Conservation (phyloP, 2,888 invertebrate species). For the Sesia apiformis region DNA sequence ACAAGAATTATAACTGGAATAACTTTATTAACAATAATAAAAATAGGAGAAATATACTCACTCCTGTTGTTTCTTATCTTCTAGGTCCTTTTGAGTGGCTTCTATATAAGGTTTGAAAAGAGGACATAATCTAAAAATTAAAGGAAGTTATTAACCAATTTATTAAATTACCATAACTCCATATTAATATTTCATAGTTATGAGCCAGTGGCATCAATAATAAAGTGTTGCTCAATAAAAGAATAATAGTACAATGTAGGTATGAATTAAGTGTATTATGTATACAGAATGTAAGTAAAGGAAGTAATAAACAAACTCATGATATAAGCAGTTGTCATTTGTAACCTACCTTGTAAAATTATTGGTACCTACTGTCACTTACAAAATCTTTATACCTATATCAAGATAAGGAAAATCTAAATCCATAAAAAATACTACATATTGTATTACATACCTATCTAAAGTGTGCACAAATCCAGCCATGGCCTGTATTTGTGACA, state of each 20-base stretch:
- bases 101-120: slow-evolving; percentile 92
- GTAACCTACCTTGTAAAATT: neutral
- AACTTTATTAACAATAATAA: slow-evolving; percentile 5
- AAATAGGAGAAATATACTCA: slow-evolving; percentile 23
- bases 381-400: neutral
- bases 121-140: slow-evolving; percentile 80
- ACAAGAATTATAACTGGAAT: slow-evolving; percentile 2
- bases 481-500: slow-evolving; percentile 91
- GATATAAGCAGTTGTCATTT: neutral
- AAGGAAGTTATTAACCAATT: neutral
- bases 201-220: no score
- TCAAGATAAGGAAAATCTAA: no score
- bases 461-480: slow-evolving; percentile 92
- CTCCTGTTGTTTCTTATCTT: slow-evolving; percentile 79
- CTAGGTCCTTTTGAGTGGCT: slow-evolving; percentile 91
- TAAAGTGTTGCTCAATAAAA: no score
- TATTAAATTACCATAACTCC: no score
- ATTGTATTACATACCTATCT: slow-evolving; percentile 67
- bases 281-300: no score
- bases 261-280: no score
- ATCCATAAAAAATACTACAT: no score
- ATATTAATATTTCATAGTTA: no score
- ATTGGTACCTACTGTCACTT: neutral
- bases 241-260: no score
- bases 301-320: no score